These are phyloP conservation scores for Nebria ingens DNA, from an alignment of 1,140 invertebrate species.

Conservation along the genomic window DNA sequence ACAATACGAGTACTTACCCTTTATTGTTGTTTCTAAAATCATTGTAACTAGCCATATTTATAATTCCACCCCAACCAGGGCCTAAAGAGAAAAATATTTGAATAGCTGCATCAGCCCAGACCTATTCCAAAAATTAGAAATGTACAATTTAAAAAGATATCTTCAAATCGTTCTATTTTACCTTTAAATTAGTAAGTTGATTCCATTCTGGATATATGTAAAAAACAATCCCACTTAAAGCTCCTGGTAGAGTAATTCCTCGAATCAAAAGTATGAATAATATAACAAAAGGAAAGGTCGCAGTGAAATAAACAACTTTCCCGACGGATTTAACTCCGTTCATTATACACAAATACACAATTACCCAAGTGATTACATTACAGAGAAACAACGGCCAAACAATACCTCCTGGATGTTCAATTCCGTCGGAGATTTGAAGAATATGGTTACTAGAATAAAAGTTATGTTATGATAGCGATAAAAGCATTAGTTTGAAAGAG, in stretches of 20 bases:
- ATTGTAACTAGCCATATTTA: slow-evolving; percentile 85
- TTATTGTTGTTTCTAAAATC: slow-evolving; percentile 77
- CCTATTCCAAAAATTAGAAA: slow-evolving; percentile 39
- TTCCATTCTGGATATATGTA: slow-evolving; percentile 77
- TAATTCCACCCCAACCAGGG: slow-evolving; percentile 81
- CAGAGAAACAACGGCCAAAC: slow-evolving; percentile 62
- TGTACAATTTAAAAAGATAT: background rate
- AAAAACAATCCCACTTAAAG: slow-evolving; percentile 63
- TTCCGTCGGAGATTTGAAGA: slow-evolving; percentile 51
- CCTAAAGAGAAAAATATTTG: slow-evolving; percentile 89
- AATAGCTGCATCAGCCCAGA: slow-evolving; percentile 87
- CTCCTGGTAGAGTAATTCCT: slow-evolving; percentile 67
- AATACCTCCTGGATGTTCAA: slow-evolving; percentile 55
- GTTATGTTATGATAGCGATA: slow-evolving; percentile 3
- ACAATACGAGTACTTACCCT: slow-evolving; percentile 41
- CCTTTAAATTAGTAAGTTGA: slow-evolving; percentile 52
- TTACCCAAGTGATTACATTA: slow-evolving; percentile 60
- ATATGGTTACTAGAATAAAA: slow-evolving; percentile 49
- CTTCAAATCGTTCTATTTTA: slow-evolving; percentile 21
- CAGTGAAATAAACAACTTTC: slow-evolving; percentile 76
- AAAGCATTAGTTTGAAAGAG: background rate
- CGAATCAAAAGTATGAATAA: slow-evolving; percentile 59
- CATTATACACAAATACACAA: slow-evolving; percentile 68
- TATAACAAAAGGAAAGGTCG: slow-evolving; percentile 75
- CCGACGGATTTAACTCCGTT: slow-evolving; percentile 70